phyloP scores from a whole-genome alignment of 1,140 invertebrate genomes.

The Cataglyphis hispanica region DNA sequence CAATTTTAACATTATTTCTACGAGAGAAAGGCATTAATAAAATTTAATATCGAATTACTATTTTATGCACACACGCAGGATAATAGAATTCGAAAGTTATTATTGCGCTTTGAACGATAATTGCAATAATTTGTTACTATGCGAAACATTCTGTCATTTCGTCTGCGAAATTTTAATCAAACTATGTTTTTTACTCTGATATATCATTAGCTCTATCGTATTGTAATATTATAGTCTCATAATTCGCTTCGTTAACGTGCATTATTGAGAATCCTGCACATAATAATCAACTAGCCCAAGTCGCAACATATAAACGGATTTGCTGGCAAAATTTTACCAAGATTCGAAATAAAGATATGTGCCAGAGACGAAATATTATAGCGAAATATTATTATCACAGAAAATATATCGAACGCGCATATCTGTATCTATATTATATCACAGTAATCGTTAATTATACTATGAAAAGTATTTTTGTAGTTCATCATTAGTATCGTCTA shows the following conservation, averaged over 20 bases:
- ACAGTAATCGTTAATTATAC: background rate
- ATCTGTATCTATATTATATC: constrained; percentile 21
- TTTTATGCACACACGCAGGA: background rate
- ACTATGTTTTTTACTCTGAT: constrained; percentile 46
- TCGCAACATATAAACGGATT: background rate
- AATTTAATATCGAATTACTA: constrained; percentile 32
- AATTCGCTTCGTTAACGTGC: constrained; percentile 40
- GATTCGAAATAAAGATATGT: background rate
- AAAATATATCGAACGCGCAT: background rate
- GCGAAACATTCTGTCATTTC: constrained; percentile 13
- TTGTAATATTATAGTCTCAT: constrained; percentile 22
- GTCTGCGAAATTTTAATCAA: constrained; percentile 63
- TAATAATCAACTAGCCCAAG: background rate
- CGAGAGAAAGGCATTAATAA: constrained; percentile 54
- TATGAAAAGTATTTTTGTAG: constrained; percentile 5
- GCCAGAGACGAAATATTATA: background rate
- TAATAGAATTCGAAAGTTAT: constrained; percentile 64
- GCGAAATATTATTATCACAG: background rate
- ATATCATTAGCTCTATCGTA: constrained; percentile 60
- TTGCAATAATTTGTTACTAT: constrained; percentile 66
- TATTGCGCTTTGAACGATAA: constrained; percentile 64
- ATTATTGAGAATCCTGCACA: constrained; percentile 24
- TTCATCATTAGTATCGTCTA: constrained; percentile 32
- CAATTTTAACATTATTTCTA: constrained; percentile 39
- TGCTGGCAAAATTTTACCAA: background rate